Conservation (phyloP, 2,113 vertebrate genomes). For the Xyliphius kryptos region DNA sequence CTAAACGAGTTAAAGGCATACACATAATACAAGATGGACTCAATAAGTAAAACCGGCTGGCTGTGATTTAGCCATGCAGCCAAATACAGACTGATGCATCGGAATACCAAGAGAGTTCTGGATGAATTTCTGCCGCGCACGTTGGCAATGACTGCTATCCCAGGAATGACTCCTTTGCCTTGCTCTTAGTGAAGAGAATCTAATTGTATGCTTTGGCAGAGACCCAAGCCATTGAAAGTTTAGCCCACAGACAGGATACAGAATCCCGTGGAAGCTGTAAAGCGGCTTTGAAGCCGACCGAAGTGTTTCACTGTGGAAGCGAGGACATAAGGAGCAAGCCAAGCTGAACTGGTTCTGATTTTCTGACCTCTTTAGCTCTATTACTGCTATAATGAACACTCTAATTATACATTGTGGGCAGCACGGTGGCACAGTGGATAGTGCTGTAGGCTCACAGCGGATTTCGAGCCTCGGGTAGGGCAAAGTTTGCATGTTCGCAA, state of each 20-base stretch:
- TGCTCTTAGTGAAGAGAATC: constrained; percentile 8
- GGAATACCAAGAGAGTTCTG: too few species aligned
- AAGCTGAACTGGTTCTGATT: constrained; percentile 36
- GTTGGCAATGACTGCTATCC: not conserved
- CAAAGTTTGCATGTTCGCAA: too few species aligned
- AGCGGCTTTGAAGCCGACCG: constrained; percentile 51
- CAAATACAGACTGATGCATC: too few species aligned
- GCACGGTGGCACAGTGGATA: too few species aligned
- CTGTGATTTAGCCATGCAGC: too few species aligned
- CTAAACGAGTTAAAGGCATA: too few species aligned
- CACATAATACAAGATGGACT: too few species aligned
- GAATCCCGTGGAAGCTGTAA: constrained; percentile 40
- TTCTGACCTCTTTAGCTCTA: constrained; percentile 29
- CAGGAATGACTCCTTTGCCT: constrained; percentile 6
- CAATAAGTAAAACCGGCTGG: too few species aligned
- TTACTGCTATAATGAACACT: constrained; percentile 27
- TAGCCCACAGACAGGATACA: constrained; percentile 42
- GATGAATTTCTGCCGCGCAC: constrained; percentile 5
- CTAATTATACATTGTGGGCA: too few species aligned
- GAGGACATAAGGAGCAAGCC: constrained; percentile 44
- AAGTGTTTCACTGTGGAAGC: constrained; percentile 34
- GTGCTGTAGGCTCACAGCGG: too few species aligned
- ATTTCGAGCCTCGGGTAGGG: too few species aligned
- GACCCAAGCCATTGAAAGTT: constrained; percentile 5
- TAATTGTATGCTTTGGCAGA: constrained; percentile 16